Evolutionary conservation across 2,113 vertebrate genomes (phyloP).

Genomic region (Myrmophylax atrothorax): DNA sequence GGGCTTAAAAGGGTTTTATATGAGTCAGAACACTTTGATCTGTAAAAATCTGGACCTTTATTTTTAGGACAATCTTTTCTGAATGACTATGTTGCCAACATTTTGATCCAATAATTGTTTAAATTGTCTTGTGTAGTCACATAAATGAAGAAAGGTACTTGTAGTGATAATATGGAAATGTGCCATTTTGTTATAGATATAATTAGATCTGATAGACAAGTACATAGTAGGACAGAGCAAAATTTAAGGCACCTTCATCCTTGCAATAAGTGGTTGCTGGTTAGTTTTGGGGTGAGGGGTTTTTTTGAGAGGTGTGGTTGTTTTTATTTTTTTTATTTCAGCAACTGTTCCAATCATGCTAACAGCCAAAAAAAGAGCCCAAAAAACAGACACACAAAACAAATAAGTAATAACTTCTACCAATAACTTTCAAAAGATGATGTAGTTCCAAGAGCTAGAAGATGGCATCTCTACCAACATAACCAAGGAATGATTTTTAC

Average conservation of each 20-base stretch:
- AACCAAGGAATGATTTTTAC: not conserved
- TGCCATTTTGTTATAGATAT: not conserved
- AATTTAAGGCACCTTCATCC: not conserved
- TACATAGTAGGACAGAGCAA: not conserved
- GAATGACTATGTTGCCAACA: not conserved
- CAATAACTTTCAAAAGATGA: not conserved
- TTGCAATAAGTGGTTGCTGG: not conserved
- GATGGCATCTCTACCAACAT: not conserved
- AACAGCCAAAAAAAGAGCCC: too few species aligned
- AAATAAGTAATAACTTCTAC: not conserved
- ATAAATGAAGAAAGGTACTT: rapidly evolving
- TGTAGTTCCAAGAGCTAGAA: not conserved
- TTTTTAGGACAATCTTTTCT: not conserved
- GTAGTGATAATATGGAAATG: not conserved
- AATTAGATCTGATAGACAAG: not conserved
- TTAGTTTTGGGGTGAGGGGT: not conserved
- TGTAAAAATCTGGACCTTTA: not conserved
- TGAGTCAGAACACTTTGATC: not conserved
- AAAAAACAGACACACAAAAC: not conserved
- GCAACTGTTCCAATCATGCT: not conserved
- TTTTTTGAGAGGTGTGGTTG: not conserved
- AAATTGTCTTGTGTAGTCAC: not conserved
- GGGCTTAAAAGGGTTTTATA: not conserved
- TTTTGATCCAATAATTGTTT: not conserved
- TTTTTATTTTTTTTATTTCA: not conserved